Evolutionary conservation across 2,888 invertebrate genomes (phyloP).

Genomic region (Lithophane leautieri): DNA sequence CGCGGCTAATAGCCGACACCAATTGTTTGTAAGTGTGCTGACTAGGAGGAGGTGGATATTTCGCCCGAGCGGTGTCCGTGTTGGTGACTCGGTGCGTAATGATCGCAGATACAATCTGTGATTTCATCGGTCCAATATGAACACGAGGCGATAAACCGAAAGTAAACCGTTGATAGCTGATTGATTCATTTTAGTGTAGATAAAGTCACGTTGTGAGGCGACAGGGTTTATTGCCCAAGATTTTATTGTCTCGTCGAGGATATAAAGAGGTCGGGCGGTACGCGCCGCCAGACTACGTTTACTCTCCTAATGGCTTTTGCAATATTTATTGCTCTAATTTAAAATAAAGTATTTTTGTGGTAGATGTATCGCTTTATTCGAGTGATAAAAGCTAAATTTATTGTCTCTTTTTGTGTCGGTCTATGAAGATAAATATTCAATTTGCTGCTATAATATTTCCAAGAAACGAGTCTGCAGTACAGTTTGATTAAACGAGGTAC

Average conservation of each 20-base stretch:
- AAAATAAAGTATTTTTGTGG: constrained; percentile 61
- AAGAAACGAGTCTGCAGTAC: constrained; percentile 51
- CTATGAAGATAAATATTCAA: constrained; percentile 57
- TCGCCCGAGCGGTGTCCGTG: constrained; percentile 35
- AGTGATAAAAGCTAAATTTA: constrained; percentile 58
- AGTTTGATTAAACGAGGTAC: constrained; percentile 65
- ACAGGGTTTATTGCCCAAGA: constrained; percentile 76
- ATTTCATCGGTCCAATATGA: constrained; percentile 68
- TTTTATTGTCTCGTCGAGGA: constrained; percentile 80
- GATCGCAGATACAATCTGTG: constrained; percentile 65
- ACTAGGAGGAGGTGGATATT: constrained; percentile 50
- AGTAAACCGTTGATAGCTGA: constrained; percentile 78
- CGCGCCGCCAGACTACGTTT: constrained; percentile 51
- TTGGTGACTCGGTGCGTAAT: constrained; percentile 56
- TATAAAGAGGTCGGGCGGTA: constrained; percentile 71
- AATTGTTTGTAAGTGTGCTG: constrained; percentile 69
- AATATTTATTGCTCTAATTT: constrained; percentile 75
- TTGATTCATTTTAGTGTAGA: constrained; percentile 84
- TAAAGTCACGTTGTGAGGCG: constrained; percentile 77
- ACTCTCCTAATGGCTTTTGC: constrained; percentile 69
- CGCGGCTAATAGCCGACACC: constrained; percentile 68
- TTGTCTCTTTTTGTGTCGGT: constrained; percentile 44
- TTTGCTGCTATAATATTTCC: constrained; percentile 54
- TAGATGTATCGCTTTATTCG: constrained; percentile 63
- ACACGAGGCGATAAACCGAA: constrained; percentile 73